Conservation (phyloP, 2,888 invertebrate species). For the Parascotia fuliginaria region DNA sequence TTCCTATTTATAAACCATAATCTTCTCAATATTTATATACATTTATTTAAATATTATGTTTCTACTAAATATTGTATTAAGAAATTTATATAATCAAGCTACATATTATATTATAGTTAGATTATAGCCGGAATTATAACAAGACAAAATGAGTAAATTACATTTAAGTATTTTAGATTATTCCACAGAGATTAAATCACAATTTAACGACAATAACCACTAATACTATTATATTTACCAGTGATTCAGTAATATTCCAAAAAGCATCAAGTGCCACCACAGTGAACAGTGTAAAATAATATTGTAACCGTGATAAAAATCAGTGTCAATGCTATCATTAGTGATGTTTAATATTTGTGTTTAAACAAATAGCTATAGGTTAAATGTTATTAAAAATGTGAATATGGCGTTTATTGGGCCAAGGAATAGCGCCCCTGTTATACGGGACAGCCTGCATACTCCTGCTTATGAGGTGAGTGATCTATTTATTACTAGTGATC, state of each 20-base stretch:
- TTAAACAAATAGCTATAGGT: background rate
- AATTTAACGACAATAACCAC: conserved; percentile 1
- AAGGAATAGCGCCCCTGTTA: conserved; percentile 88
- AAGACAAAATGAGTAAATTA: no score
- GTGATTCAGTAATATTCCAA: background rate
- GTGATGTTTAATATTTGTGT: no score
- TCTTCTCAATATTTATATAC: no score
- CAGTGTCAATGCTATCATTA: no score
- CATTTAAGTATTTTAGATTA: no score
- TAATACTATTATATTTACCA: background rate
- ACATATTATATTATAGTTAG: no score
- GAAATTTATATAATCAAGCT: no score
- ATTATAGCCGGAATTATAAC: no score
- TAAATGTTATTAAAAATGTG: conserved; percentile 65
- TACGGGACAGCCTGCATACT: conserved; percentile 88
- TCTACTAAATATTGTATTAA: no score
- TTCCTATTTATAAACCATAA: no score
- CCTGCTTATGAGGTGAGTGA: conserved; percentile 89
- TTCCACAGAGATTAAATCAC: conserved; percentile 1
- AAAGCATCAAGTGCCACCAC: background rate
- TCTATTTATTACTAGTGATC: background rate
- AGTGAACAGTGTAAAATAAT: background rate
- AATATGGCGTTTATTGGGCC: conserved; percentile 84
- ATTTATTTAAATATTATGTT: no score
- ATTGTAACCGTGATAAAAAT: background rate